phyloP scores from a whole-genome alignment of 2,888 invertebrate genomes.

The Drepanosiphum platanoidis region DNA sequence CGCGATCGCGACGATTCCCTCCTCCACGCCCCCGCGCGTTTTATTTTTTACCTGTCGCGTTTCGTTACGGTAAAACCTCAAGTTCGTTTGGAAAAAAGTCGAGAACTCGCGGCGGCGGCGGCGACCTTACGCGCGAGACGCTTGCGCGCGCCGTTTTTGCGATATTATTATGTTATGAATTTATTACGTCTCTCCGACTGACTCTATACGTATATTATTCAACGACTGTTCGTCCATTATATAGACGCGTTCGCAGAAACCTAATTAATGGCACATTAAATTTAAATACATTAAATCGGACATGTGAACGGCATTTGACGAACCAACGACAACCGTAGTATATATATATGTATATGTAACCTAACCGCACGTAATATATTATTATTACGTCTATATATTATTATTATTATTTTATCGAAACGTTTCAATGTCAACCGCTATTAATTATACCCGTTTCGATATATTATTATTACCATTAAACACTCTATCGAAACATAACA shows the following conservation, averaged over 20 bases:
- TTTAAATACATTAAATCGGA: conserved; percentile 11
- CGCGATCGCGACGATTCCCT: no score
- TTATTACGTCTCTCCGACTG: not conserved
- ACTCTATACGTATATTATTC: not conserved
- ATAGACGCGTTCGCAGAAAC: not conserved
- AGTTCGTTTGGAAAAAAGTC: not conserved
- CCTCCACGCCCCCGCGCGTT: no score
- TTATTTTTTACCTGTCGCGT: no score
- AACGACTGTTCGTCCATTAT: not conserved
- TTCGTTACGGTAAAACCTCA: not conserved
- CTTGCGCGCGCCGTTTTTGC: not conserved
- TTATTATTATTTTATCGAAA: not conserved
- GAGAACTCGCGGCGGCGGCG: not conserved
- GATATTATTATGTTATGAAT: not conserved
- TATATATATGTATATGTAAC: not conserved
- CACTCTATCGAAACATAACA: not conserved
- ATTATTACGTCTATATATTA: not conserved
- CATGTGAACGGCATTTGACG: not conserved
- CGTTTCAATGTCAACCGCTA: conserved; percentile 32
- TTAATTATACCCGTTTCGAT: not conserved
- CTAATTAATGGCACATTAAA: conserved; percentile 16
- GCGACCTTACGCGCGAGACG: not conserved
- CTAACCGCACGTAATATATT: not conserved
- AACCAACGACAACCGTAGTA: not conserved
- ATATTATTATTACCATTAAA: not conserved